A percentile compares a stretch with the other conserved stretches of the same genome.
These are phyloP conservation scores for Paramormyrops hopkinsi DNA, from an alignment of 2,797 vertebrate species.

Conservation along the genomic window DNA sequence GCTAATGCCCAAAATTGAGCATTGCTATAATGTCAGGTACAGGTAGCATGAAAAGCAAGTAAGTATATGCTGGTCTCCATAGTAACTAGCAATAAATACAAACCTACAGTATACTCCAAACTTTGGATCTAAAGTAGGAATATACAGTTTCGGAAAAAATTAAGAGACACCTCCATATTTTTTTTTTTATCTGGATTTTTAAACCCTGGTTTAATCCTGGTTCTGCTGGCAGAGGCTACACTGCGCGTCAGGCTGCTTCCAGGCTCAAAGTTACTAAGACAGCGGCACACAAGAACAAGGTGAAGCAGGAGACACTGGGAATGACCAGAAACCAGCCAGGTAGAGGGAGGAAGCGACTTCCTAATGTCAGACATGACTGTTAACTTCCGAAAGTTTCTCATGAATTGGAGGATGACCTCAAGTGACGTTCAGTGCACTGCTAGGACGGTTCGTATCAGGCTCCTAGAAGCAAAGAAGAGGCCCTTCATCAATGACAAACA, in stretches of 20 bases:
- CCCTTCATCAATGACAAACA: not conserved
- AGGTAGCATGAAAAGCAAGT: not conserved
- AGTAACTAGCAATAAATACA: not conserved
- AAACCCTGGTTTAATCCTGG: not conserved
- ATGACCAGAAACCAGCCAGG: not conserved
- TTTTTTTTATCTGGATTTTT: not conserved
- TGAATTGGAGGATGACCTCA: not conserved
- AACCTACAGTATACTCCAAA: not conserved
- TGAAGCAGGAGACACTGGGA: not conserved
- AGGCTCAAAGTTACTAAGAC: not conserved
- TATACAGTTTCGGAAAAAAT: not conserved
- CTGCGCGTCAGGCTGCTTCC: too few relatives aligned
- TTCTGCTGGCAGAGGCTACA: not conserved
- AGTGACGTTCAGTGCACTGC: not conserved
- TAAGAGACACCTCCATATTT: not conserved
- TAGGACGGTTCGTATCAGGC: not conserved
- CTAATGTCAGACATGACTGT: not conserved
- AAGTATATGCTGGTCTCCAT: not conserved
- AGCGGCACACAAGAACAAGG: not conserved
- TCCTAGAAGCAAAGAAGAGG: not conserved
- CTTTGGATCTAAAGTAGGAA: not conserved
- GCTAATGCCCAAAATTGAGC: not conserved
- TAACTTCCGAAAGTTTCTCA: not conserved
- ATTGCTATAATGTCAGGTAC: not conserved
- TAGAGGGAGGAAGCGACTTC: not conserved